Conservation (phyloP, 2,113 vertebrate genomes). For the Xerus inauris region DNA sequence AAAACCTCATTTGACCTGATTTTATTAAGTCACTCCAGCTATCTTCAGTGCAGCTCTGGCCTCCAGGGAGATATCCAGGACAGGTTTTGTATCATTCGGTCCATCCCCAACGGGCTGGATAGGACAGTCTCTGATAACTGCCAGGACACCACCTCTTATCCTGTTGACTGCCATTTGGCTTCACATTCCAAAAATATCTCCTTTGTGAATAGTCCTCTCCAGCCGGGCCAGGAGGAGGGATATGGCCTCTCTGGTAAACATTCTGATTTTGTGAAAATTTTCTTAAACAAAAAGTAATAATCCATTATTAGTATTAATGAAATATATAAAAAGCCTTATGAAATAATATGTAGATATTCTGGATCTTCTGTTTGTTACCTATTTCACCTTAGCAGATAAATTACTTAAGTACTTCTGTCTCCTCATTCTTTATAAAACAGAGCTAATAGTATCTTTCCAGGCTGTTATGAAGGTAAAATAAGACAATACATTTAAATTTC, state of each 20-base stretch:
- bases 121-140: constrained; percentile 35
- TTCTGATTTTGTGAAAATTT: constrained; percentile 65
- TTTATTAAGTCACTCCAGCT: constrained; percentile 31
- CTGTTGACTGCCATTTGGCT: constrained; percentile 9
- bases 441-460: background rate
- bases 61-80: background rate
- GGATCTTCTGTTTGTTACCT: constrained; percentile 11
- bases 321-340: constrained; percentile 8
- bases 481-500: background rate
- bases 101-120: constrained; percentile 40
- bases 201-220: constrained; percentile 66
- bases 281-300: constrained; percentile 63
- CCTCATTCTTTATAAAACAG: background rate
- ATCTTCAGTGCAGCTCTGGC: constrained; percentile 34
- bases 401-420: background rate
- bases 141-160: constrained; percentile 27
- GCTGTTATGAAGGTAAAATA: background rate
- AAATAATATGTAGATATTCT: background rate
- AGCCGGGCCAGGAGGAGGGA: constrained; percentile 64
- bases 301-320: constrained; percentile 23
- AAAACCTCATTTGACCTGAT: constrained; percentile 45
- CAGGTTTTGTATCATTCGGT: constrained; percentile 14
- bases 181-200: constrained; percentile 69
- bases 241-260: constrained; percentile 33
- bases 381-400: background rate